Base-by-base conservation (phyloP, 2,797 vertebrate genomes). In the Thripadectes ignobilis region DNA sequence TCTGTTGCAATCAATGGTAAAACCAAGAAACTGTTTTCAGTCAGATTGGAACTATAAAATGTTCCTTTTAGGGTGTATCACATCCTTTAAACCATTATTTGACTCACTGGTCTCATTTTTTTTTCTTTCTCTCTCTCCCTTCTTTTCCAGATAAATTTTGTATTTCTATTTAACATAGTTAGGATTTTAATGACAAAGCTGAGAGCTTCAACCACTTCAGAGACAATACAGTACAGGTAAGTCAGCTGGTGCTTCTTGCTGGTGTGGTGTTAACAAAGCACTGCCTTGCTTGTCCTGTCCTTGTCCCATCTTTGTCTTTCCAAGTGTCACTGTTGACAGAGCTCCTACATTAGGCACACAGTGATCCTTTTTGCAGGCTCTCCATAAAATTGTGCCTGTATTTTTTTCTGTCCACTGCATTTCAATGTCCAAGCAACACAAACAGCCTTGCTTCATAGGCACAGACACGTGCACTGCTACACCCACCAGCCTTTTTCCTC, bases 91-190 rank as follows among this genome's bases (percentile, higher is more conserved):
- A 16, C 34, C 41, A 12, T 11, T 20, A 5, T 63, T 86, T 71
- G 23, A 23, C 55, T 94, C 55, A 32, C 1, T 38, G 21, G 2
- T 83, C 39, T n/a, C 23, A 19, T 24, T 85, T 63, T 77, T 65
- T 13, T 15, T 46, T 39, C 5, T 72, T 75, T 14, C 48, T 72
- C 63, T 76, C 30, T 15, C 52, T 72, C 58, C n/a, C 5, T 88
- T 96, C 26, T 85, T 63, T 96, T 97, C 43, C 93, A 99, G 99
- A 99, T 99, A 94, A 99, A 99, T 95, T 99, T 99, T 97, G 98
- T 99, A 90, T 99, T 99, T 98, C 98, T 99, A 26, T 99, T 99
- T 98, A 99, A 99, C 98, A 99, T 99, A 59, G 99, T 99, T 69
- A 98, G 99, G 95, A 99, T 99, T 96, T 98, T 99, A 48, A 99